A percentile compares a stretch with the other conserved stretches of the same genome.
These are phyloP conservation scores for Siphlonurus alternatus DNA, from an alignment of 2,888 invertebrate genomes.

Conservation along the genomic window DNA sequence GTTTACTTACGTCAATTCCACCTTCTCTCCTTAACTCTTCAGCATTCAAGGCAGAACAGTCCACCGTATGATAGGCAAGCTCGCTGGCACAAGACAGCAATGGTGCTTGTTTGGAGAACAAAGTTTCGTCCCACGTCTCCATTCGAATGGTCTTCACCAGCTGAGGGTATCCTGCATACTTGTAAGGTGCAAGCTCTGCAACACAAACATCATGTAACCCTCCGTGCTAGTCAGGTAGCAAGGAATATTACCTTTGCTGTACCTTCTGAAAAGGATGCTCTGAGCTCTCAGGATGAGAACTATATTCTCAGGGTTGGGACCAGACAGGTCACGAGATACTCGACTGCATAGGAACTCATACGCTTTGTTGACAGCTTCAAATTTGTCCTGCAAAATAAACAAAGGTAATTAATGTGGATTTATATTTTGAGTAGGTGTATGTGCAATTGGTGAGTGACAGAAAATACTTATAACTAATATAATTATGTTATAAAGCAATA, in stretches of 20 bases:
- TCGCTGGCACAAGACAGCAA: conserved; percentile 84
- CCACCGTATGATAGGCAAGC: conserved; percentile 89
- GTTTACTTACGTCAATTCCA: conserved; percentile 53
- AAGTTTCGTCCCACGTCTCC: conserved; percentile 81
- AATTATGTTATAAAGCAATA: not conserved
- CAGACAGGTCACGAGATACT: conserved; percentile 39
- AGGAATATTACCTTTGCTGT: conserved; percentile 51
- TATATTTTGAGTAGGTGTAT: no score
- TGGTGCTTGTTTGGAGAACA: conserved; percentile 74
- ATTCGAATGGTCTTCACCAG: conserved; percentile 86
- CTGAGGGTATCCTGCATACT: conserved; percentile 97
- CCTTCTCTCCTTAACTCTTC: conserved; percentile 91
- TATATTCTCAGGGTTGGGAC: conserved; percentile 90
- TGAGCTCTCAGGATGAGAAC: conserved; percentile 82
- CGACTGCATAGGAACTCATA: conserved; percentile 96
- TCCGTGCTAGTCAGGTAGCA: not conserved
- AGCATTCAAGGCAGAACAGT: conserved; percentile 92
- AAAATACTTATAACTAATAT: not conserved
- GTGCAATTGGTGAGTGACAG: conserved; percentile 2
- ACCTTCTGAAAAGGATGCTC: conserved; percentile 85
- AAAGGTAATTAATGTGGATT: no score
- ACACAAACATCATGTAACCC: conserved; percentile 15
- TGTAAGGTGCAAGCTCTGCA: conserved; percentile 79
- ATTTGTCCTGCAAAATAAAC: conserved; percentile 53
- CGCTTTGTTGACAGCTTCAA: conserved; percentile 92